Evolutionary conservation across 2,113 vertebrate species (phyloP).

Genomic region (Phaetusa simplex): DNA sequence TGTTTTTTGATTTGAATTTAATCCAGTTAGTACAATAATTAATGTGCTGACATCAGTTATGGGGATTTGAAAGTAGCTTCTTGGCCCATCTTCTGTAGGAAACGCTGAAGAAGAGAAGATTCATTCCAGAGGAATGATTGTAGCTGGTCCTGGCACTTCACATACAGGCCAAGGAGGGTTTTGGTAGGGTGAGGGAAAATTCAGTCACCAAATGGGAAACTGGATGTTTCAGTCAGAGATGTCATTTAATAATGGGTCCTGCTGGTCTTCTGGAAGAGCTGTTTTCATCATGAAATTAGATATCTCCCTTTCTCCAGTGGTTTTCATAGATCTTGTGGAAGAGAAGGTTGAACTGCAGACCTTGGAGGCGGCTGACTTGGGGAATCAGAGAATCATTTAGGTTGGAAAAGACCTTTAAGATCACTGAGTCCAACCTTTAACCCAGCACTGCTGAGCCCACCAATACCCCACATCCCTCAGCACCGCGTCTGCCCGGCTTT

Average conservation of each 20-base stretch:
- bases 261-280: background rate
- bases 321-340: background rate
- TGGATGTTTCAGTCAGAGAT: background rate
- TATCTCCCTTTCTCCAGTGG: background rate
- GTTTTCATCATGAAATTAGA: background rate
- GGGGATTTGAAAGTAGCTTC: background rate
- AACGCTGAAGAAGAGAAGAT: background rate
- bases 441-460: background rate
- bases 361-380: background rate
- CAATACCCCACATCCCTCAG: background rate
- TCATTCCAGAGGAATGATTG: background rate
- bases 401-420: background rate
- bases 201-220: background rate
- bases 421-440: accelerated
- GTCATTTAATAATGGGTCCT: background rate
- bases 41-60: background rate
- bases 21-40: background rate
- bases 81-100: background rate
- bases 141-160: background rate
- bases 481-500: background rate
- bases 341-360: background rate
- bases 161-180: background rate
- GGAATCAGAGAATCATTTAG: background rate
- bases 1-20: background rate
- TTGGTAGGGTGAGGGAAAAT: background rate